Evolutionary conservation across 2,113 vertebrate species (phyloP), one percentile per base, ranked within the genome.

Genomic region (Columba livia): DNA sequence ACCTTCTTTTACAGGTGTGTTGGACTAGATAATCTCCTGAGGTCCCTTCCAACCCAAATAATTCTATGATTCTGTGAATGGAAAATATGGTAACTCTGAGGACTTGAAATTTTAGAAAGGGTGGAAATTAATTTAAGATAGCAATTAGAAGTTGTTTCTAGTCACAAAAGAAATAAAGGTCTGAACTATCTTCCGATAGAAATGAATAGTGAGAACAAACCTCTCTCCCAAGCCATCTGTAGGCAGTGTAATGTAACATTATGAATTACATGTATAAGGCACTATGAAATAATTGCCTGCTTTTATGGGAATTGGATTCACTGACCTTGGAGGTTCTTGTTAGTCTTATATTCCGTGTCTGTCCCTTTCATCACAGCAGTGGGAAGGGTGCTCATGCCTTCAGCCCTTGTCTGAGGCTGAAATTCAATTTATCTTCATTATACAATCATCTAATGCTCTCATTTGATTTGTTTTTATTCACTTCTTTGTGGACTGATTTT

Each of bases 271-370:
- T 36, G 51, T 61, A n/a, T 47, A 54, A 90, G 40, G 32, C 42
- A n/a, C 16, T 90, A 56, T n/a, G 69, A 94, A 93, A 91, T 80
- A 90, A 80, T 94, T 94, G 51, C n/a, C 61, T 85, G 17, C 38
- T 91, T 91, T 93, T 78, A 84, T 81, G 56, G 51, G 65, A 92
- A 91, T 79, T 89, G 36, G 36, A 93, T 78, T 91, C 66, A 44
- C 20, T 88, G 71, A 94, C 70, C 80, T 93, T 91, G 85, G 34
- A 82, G 42, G 53, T 85, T 85, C 62, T 91, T 85, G 15, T 5
- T 4, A 44, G 12, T 57, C 62, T 72, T 85, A 19, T 56, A 51
- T 75, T 93, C 66, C 0, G 0, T 53, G 53, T 42, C 80, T 92
- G 16, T 69, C 42, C 67, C 81, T 88, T 81, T 60, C 42, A 72